phyloP scores from a whole-genome alignment of 2,888 invertebrate species.

The Calameuta filiformis region DNA sequence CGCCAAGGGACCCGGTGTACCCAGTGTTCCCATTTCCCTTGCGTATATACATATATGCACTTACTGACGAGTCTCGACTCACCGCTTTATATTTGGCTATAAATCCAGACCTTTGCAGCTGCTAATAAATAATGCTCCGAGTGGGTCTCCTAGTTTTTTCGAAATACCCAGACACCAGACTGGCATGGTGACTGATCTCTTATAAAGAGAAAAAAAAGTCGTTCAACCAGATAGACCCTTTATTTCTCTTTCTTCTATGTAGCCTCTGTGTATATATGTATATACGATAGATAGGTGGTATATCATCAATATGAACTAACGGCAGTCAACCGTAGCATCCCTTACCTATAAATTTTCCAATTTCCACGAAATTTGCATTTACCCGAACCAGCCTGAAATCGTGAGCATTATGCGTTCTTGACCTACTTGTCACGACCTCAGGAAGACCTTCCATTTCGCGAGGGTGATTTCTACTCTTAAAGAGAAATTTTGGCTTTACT shows the following conservation, averaged over 20 bases:
- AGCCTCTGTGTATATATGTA: not conserved
- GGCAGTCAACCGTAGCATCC: not conserved
- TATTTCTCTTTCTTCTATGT: not conserved
- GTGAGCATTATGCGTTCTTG: slow-evolving; percentile 35
- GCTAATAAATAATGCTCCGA: not conserved
- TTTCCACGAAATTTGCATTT: slow-evolving; percentile 3
- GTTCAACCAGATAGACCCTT: not conserved
- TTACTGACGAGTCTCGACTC: not conserved
- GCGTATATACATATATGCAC: not conserved
- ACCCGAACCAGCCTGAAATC: slow-evolving; percentile 5
- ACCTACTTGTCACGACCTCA: slow-evolving; percentile 37
- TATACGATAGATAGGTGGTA: not conserved
- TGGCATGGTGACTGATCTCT: not conserved
- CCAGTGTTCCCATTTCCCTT: not conserved
- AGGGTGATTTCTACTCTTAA: not conserved
- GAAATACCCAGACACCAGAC: not conserved
- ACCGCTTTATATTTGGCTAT: not conserved
- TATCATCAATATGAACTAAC: not conserved
- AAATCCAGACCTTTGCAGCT: not conserved
- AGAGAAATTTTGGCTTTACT: not conserved
- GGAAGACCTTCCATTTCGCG: not conserved
- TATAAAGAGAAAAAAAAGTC: not conserved
- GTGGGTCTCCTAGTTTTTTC: not conserved
- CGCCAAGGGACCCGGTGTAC: not conserved
- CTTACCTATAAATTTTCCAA: not conserved